Conservation (phyloP, 2,888 invertebrate species). For the Cabera pusaria region DNA sequence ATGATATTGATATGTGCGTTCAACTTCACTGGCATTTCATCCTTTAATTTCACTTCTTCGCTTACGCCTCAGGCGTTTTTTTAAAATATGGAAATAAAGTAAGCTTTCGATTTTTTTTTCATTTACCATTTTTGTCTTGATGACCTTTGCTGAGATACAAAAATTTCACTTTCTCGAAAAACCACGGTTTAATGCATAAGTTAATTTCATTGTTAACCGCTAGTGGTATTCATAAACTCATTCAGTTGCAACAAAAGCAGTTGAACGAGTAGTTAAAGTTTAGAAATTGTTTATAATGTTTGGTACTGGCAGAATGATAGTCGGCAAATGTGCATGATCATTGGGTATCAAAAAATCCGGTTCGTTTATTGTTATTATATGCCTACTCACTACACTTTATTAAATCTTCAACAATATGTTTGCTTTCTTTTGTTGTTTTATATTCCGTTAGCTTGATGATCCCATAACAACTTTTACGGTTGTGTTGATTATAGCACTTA, state of each 20-base stretch:
- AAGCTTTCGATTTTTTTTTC: slow-evolving; percentile 26
- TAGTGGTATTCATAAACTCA: slow-evolving; percentile 13
- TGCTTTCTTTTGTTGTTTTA: too few relatives aligned
- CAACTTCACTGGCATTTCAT: slow-evolving; percentile 14
- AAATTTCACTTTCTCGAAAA: slow-evolving; percentile 29
- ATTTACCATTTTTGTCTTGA: slow-evolving; percentile 24
- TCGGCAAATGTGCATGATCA: background rate
- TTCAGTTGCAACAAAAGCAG: slow-evolving; percentile 14
- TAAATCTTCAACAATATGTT: too few relatives aligned
- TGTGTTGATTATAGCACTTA: too few relatives aligned
- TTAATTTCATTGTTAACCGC: slow-evolving; percentile 20
- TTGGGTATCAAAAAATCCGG: too few relatives aligned
- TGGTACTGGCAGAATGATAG: background rate
- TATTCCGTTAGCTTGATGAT: too few relatives aligned
- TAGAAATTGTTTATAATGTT: slow-evolving; percentile 13
- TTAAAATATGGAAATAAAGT: slow-evolving; percentile 26
- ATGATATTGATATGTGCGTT: slow-evolving; percentile 4
- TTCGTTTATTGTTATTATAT: too few relatives aligned
- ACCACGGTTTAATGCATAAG: slow-evolving; percentile 21
- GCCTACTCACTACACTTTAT: too few relatives aligned
- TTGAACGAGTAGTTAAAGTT: slow-evolving; percentile 8
- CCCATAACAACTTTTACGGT: too few relatives aligned
- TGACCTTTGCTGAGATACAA: slow-evolving; percentile 25
- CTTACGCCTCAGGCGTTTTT: slow-evolving; percentile 15
- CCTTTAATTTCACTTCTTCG: slow-evolving; percentile 11